Evolutionary conservation across 2,797 vertebrate genomes (phyloP).

Genomic region (Gallinago solitaria): DNA sequence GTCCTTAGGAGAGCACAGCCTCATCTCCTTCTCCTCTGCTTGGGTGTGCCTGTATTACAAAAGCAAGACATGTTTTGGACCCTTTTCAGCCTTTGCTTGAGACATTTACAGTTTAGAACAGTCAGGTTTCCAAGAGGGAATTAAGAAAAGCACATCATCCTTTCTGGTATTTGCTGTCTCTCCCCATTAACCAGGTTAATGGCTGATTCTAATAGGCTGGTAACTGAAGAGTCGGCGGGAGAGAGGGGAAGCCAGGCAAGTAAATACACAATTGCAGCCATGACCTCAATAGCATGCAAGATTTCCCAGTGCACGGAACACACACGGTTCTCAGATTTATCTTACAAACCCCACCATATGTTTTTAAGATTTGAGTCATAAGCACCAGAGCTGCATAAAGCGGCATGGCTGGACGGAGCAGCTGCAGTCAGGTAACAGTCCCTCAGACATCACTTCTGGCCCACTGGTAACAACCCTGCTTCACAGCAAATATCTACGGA

Average conservation of each 20-base stretch:
- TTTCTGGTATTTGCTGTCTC: constrained; percentile 42
- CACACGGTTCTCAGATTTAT: neutral
- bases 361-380: neutral
- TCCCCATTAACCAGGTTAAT: constrained; percentile 55
- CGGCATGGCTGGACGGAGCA: neutral
- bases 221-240: neutral
- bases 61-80: neutral
- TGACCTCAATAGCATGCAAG: constrained; percentile 13
- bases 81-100: neutral
- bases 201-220: constrained; percentile 1
- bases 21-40: neutral
- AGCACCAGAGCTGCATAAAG: neutral
- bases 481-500: neutral
- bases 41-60: neutral
- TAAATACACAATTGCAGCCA: neutral
- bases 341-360: neutral
- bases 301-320: neutral
- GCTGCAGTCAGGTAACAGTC: neutral
- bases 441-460: neutral
- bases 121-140: neutral
- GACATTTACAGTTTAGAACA: neutral
- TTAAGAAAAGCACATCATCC: constrained; percentile 17
- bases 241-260: constrained; percentile 13
- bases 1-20: neutral
- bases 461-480: neutral